Conservation (phyloP, 2,113 vertebrate species). For the Ammospiza caudacuta region DNA sequence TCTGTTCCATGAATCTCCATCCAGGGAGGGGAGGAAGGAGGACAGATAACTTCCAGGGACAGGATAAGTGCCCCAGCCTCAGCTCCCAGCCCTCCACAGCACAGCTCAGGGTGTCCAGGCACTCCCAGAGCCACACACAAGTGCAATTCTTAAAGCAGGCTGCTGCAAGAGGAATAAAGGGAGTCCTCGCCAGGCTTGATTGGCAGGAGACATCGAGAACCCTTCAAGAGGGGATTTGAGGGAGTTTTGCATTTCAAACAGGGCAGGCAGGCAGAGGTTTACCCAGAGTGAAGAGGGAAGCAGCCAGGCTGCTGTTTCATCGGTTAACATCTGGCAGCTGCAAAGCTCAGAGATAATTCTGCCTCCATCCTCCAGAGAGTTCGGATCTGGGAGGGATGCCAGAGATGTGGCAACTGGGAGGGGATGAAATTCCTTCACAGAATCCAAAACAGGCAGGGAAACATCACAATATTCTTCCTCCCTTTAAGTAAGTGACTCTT, state of each 20-base stretch:
- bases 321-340: constrained; percentile 51
- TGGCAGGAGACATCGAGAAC: constrained; percentile 8
- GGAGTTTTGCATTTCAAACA: constrained; percentile 51
- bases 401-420: neutral
- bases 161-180: neutral
- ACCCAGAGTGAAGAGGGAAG: neutral
- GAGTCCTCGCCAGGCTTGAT: neutral
- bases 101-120: neutral
- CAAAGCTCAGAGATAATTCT: constrained; percentile 49
- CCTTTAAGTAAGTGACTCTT: neutral
- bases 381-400: constrained; percentile 47
- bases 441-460: constrained; percentile 53
- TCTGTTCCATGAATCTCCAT: accelerated
- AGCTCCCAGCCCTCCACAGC: neutral
- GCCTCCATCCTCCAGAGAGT: constrained; percentile 30
- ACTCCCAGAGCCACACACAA: neutral
- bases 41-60: neutral
- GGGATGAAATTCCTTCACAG: constrained; percentile 61
- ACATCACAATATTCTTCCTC: neutral
- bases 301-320: neutral
- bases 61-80: neutral
- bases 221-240: neutral
- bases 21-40: neutral
- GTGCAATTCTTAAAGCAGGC: neutral
- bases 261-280: constrained; percentile 5